phyloP scores from a whole-genome alignment of 2,888 invertebrate species.

The Lasius platythorax region DNA sequence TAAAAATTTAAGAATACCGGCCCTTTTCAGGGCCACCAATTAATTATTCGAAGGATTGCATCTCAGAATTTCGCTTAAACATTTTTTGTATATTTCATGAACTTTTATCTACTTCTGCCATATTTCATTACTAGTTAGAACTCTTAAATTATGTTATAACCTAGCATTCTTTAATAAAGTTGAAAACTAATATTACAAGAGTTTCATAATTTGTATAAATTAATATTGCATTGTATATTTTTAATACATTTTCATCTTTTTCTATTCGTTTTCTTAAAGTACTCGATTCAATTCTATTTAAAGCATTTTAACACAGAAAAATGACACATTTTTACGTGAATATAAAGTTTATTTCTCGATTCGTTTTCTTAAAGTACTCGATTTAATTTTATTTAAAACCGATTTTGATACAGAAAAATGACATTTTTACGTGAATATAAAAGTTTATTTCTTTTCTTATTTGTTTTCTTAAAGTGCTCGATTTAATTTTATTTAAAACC shows the following conservation, averaged over 20 bases:
- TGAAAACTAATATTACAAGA: background rate
- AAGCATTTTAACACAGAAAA: no score
- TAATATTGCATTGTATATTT: no score
- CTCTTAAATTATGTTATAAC: background rate
- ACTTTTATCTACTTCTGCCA: background rate
- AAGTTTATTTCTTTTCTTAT: no score
- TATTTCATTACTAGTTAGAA: background rate
- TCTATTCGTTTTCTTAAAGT: no score
- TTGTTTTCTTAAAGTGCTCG: no score
- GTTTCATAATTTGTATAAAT: no score
- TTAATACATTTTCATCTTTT: background rate
- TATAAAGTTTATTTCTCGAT: background rate
- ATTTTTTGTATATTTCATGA: background rate
- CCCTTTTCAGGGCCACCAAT: constrained; percentile 67
- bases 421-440: background rate
- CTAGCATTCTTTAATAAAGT: background rate
- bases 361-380: background rate
- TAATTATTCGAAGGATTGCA: background rate
- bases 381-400: background rate
- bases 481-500: no score
- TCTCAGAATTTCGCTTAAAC: background rate
- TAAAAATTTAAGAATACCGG: constrained; percentile 34
- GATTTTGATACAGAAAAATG: background rate
- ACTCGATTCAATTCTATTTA: no score
- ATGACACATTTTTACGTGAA: background rate